Base-by-base conservation (phyloP, 1,140 invertebrate species). In the Apis laboriosa region DNA sequence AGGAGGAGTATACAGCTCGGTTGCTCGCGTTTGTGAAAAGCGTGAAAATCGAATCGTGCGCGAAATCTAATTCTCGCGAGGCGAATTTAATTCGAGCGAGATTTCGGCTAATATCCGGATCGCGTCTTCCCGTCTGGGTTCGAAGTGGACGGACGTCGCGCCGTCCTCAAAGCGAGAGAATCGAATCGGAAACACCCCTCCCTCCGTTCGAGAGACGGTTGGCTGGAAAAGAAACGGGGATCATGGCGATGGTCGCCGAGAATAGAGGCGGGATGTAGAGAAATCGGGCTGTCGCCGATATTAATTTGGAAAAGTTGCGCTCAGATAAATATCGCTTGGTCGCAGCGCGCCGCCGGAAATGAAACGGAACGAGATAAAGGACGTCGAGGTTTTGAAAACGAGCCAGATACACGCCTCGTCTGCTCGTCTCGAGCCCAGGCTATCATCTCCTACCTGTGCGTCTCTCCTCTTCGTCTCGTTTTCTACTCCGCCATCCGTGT, bases 341-440 rank as follows among this genome's bases (percentile, higher is more conserved):
- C 17, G 43, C 13, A 17, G 28, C 34, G 34, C 28, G 56, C 55
- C 53, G 53, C 61, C 51, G 73, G 73, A 76, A 81, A 81, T 76
- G 80, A 74, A 68, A 82, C 83, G 81, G 84, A 85, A 83, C 70
- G 80, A 43, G 80, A 85, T 81, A 80, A 80, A 80, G 78, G 78
- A 73, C 49, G 63, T 11, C 28, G n/a, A 34, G 19, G 68, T 34
- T 73, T 80, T 80, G 78, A 80, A 64, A 63, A 73, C 58, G 68
- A 80, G 78, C 78, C 78, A 80, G 78, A 80, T 73, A 55, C 56
- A 64, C 77, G 68, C 56, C 55, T n/a, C 76, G 75, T 56, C 66
- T 21, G 64, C 24, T 34, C 28, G 15, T 8, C 12, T 34, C 19
- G 60, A n/a, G 61, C 8, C 71, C 58, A 58, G 55, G 64, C 51